Percentiles rank a stretch among this genome's conserved stretches.
phyloP scores from a whole-genome alignment of 2,797 vertebrate species.

The Spheniscus humboldti region DNA sequence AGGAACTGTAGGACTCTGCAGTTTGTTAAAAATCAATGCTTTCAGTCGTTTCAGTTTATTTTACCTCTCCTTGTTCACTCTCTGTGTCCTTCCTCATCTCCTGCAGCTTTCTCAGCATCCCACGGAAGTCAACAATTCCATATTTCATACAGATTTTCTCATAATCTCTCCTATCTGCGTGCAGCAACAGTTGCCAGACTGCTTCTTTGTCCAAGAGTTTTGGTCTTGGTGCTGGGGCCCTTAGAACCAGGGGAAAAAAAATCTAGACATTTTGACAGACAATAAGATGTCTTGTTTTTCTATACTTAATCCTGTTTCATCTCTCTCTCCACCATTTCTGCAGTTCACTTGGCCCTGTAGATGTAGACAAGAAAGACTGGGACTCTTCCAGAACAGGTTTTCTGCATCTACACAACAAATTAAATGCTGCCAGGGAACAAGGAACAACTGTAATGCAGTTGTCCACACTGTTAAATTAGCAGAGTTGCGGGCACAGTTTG shows the following conservation, averaged over 20 bases:
- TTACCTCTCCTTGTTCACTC: constrained; percentile 82
- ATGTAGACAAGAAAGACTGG: not conserved
- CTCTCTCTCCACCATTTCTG: not conserved
- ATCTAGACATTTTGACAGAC: not conserved
- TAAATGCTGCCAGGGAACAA: not conserved
- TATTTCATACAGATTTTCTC: constrained; percentile 84
- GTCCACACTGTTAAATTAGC: not conserved
- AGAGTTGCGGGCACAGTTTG: not conserved
- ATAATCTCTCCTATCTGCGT: constrained; percentile 84
- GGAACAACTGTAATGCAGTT: not conserved
- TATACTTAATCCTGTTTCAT: not conserved
- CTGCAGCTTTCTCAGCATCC: constrained; percentile 83
- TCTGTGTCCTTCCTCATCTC: constrained; percentile 76
- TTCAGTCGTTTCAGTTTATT: not conserved
- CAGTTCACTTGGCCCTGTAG: not conserved
- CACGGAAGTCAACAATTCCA: constrained; percentile 84
- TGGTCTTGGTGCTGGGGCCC: constrained; percentile 21
- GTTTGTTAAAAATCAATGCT: not conserved
- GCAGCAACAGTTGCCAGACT: constrained; percentile 84
- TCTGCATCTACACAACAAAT: not conserved
- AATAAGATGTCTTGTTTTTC: not conserved
- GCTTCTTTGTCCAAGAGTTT: constrained; percentile 72
- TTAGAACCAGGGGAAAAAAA: not conserved
- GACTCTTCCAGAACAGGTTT: not conserved
- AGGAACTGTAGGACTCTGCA: not conserved